Conservation (phyloP, 2,797 vertebrate species). For the Arrhamphus sclerolepis region DNA sequence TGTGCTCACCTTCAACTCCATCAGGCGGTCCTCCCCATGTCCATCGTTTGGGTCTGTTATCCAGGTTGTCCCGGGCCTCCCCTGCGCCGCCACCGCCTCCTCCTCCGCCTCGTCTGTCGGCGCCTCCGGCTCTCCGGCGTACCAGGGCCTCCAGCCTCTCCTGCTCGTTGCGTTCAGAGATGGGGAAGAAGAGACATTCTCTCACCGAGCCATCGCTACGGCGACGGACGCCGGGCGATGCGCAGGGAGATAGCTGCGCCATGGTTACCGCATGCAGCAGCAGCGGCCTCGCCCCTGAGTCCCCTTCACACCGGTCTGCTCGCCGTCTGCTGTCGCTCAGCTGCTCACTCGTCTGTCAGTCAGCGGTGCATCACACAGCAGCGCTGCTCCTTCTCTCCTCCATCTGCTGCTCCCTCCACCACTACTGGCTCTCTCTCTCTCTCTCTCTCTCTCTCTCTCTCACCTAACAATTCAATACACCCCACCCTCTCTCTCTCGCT, state of each 20-base stretch:
- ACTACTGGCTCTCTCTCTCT: conserved; percentile 27
- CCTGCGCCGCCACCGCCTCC: conserved; percentile 32
- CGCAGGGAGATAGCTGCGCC: conserved; percentile 77
- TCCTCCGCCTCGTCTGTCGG: conserved; percentile 64
- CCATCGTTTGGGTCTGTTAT: conserved; percentile 93
- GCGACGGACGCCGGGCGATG: conserved; percentile 73
- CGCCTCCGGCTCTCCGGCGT: conserved; percentile 83
- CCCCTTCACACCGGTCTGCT: conserved; percentile 33
- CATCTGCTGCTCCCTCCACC: conserved; percentile 36
- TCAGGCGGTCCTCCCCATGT: conserved; percentile 88
- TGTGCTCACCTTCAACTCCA: conserved; percentile 80
- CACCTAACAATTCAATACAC: not conserved
- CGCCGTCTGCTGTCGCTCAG: conserved; percentile 21
- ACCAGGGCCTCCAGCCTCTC: conserved; percentile 95
- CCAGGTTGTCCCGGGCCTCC: conserved; percentile 70
- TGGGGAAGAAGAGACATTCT: conserved; percentile 83
- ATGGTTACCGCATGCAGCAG: conserved; percentile 74
- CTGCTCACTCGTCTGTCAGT: conserved; percentile 32
- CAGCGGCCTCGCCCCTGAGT: conserved; percentile 66
- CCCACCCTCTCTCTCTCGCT: conserved; percentile 23
- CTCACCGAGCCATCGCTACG: conserved; percentile 83
- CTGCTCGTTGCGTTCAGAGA: conserved; percentile 87
- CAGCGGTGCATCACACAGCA: conserved; percentile 41
- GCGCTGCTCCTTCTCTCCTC: conserved; percentile 38
- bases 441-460: conserved; percentile 12